A percentile compares a stretch with the other conserved stretches of the same genome.
Evolutionary conservation across 2,113 vertebrate genomes (phyloP).

Genomic region (Theristicus caerulescens): DNA sequence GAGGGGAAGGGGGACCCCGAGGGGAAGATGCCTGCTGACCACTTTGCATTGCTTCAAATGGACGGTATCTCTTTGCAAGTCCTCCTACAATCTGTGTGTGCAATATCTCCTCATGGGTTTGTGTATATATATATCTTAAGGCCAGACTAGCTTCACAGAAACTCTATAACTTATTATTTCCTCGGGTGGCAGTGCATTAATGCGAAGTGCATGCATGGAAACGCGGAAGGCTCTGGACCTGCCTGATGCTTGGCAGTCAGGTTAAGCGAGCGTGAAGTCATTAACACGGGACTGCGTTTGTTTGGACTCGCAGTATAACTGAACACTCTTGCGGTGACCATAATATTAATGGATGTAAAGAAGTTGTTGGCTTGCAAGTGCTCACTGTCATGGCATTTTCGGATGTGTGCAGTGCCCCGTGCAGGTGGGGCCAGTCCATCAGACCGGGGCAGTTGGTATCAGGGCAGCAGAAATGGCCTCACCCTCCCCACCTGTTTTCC

Average conservation of each 20-base stretch:
- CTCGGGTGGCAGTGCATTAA: neutral
- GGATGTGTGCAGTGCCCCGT: rapidly evolving
- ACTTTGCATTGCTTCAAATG: neutral
- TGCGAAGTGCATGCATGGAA: neutral
- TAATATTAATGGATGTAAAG: neutral
- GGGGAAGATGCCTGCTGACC: rapidly evolving
- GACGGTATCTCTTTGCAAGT: neutral
- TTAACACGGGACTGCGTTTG: neutral
- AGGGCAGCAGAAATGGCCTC: neutral
- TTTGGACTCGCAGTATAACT: neutral
- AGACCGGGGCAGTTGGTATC: rapidly evolving
- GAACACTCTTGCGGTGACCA: neutral
- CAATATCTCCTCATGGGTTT: neutral
- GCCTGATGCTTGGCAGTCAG: neutral
- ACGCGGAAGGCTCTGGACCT: neutral
- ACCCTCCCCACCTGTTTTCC: neutral
- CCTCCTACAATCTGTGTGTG: neutral
- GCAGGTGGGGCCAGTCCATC: rapidly evolving
- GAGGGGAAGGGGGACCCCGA: neutral
- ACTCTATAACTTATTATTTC: neutral
- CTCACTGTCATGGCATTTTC: neutral
- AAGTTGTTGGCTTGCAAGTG: neutral
- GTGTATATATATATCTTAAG: neutral
- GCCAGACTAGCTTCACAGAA: neutral
- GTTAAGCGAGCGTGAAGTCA: neutral